A percentile compares a stretch with the other conserved stretches of the same genome.
Conservation (phyloP, 1,140 invertebrate genomes). For the Ridgeia piscesae region DNA sequence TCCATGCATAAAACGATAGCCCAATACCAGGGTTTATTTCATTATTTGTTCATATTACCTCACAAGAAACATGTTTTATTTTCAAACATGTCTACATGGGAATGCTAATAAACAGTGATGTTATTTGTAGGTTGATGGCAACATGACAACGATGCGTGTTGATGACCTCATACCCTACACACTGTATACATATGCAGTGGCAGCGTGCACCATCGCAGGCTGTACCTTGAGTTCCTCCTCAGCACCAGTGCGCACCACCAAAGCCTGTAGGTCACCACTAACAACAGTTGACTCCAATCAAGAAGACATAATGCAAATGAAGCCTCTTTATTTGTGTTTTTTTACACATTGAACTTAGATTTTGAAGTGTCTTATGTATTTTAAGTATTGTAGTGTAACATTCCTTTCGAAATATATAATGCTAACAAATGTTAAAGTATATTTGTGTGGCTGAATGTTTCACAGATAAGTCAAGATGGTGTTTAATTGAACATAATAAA, state of each 20-base stretch:
- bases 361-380: neutral
- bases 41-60: too few relatives aligned
- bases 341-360: neutral
- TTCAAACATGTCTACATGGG: too few relatives aligned
- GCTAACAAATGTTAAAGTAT: too few relatives aligned
- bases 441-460: too few relatives aligned
- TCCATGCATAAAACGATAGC: too few relatives aligned
- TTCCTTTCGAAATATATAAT: too few relatives aligned
- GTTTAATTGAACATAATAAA: too few relatives aligned
- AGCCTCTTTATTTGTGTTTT: neutral
- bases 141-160: slow-evolving; percentile 35
- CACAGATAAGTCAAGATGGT: too few relatives aligned
- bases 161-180: slow-evolving; percentile 45
- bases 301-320: neutral
- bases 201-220: slow-evolving; percentile 52
- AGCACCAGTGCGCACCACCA: slow-evolving; percentile 21
- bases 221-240: slow-evolving; percentile 47
- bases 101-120: neutral
- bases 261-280: neutral
- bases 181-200: slow-evolving; percentile 46
- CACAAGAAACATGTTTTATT: too few relatives aligned
- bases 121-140: slow-evolving; percentile 36
- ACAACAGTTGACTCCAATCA: neutral
- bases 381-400: too few relatives aligned
- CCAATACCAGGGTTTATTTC: too few relatives aligned